Conservation (phyloP, 64 coral and sea anemone genomes). For the Cladopsammia gracilis region DNA sequence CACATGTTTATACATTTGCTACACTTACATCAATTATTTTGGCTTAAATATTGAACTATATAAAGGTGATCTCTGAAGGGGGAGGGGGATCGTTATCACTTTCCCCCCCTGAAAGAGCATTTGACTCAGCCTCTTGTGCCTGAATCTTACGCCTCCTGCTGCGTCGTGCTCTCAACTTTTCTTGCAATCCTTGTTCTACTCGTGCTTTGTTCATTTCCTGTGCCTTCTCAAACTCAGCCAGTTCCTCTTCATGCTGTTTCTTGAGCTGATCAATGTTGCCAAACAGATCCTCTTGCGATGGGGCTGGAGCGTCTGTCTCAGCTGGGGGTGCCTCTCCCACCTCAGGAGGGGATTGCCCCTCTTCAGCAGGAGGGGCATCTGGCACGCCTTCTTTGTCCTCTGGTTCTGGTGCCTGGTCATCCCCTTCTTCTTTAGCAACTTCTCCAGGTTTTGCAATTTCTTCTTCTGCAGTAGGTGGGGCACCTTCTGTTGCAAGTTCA, state of each 20-base stretch:
- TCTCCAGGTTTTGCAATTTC: conserved; percentile 60
- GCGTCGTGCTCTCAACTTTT: conserved; percentile 85
- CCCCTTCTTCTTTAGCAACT: conserved; percentile 84
- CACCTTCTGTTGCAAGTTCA: conserved; percentile 52
- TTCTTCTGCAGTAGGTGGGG: background rate
- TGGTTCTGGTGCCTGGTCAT: conserved; percentile 83
- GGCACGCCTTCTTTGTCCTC: conserved; percentile 75
- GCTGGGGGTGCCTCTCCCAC: conserved; percentile 28
- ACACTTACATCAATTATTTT: too few relatives aligned
- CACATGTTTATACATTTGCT: too few relatives aligned
- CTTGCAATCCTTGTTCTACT: conserved; percentile 94
- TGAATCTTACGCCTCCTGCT: conserved; percentile 92
- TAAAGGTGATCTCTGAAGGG: conserved; percentile 28
- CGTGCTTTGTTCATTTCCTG: conserved; percentile 92
- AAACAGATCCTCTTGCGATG: conserved; percentile 83
- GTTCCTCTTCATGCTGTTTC: conserved; percentile 95
- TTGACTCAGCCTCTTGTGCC: conserved; percentile 73
- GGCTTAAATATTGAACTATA: too few relatives aligned
- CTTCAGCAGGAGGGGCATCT: conserved; percentile 65
- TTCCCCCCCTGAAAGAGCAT: conserved; percentile 47
- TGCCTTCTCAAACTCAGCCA: conserved; percentile 94
- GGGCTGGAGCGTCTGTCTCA: conserved; percentile 62
- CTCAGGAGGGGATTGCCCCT: conserved; percentile 34
- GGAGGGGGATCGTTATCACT: conserved; percentile 41
- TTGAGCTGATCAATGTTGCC: conserved; percentile 96